Evolutionary conservation across 2,888 invertebrate species (phyloP).

Genomic region (Elaeidobius kamerunicus): DNA sequence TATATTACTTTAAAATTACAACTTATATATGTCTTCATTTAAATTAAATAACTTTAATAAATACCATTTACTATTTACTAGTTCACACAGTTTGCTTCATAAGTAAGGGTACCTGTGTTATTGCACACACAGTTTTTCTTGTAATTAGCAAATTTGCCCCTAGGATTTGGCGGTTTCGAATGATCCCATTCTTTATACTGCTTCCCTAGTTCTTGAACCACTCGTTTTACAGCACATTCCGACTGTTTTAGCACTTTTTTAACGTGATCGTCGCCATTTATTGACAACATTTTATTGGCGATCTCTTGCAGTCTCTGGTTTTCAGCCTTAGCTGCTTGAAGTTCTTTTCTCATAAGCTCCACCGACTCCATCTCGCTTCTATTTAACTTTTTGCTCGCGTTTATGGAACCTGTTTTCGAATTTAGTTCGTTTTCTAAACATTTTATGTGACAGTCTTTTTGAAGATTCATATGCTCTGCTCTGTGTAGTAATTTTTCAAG

Average conservation of each 20-base stretch:
- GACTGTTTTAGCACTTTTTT: conserved; percentile 45
- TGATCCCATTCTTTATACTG: conserved; percentile 40
- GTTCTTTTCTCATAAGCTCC: conserved; percentile 34
- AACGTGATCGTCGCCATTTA: conserved; percentile 41
- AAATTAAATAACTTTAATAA: conserved; percentile 2
- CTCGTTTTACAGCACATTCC: conserved; percentile 43
- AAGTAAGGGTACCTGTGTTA: conserved; percentile 15
- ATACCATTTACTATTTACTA: conserved; percentile 14
- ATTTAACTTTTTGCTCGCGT: conserved; percentile 23
- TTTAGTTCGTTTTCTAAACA: conserved; percentile 31
- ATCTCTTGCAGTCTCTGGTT: conserved; percentile 37
- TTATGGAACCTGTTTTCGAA: conserved; percentile 25
- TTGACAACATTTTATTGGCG: conserved; percentile 34
- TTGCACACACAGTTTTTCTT: conserved; percentile 19
- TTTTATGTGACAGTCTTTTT: conserved; percentile 32
- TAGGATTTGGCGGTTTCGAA: conserved; percentile 14
- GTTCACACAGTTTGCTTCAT: conserved; percentile 16
- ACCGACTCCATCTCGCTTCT: conserved; percentile 31
- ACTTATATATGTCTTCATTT: background rate
- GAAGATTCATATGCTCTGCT: conserved; percentile 26
- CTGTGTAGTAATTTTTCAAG: conserved; percentile 34
- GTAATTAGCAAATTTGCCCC: conserved; percentile 16
- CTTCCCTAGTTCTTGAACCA: conserved; percentile 42
- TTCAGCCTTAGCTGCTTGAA: conserved; percentile 37
- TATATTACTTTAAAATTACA: background rate